phyloP scores from a whole-genome alignment of 2,113 vertebrate species.

The Bostrychus sinensis region DNA sequence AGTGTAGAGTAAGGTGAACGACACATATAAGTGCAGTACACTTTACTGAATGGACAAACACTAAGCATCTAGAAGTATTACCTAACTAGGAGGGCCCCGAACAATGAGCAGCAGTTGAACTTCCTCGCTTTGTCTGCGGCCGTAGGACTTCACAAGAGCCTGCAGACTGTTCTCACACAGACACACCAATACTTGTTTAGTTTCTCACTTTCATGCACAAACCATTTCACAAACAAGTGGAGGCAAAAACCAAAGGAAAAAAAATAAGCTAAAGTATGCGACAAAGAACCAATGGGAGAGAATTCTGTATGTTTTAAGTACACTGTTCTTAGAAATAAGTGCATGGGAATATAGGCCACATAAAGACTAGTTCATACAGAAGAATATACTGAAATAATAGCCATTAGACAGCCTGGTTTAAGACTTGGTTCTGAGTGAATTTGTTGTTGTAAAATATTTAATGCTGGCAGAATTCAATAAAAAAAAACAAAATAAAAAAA shows the following conservation, averaged over 20 bases:
- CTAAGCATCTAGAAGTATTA: slow-evolving; percentile 71
- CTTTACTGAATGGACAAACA: slow-evolving; percentile 54
- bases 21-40: slow-evolving; percentile 53
- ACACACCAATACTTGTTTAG: slow-evolving; percentile 70
- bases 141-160: slow-evolving; percentile 72
- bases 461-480: too few relatives aligned
- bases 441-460: too few relatives aligned
- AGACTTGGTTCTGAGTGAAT: too few relatives aligned
- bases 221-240: slow-evolving; percentile 49
- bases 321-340: too few relatives aligned
- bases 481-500: too few relatives aligned
- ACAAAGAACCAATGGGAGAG: neutral
- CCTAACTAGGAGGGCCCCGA: slow-evolving; percentile 70
- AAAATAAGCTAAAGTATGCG: neutral
- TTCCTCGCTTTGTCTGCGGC: slow-evolving; percentile 82
- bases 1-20: slow-evolving; percentile 46
- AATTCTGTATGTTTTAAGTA: neutral
- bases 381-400: too few relatives aligned
- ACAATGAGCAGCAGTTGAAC: slow-evolving; percentile 80
- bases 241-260: slow-evolving; percentile 20
- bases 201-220: slow-evolving; percentile 68
- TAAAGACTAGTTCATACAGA: too few relatives aligned
- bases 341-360: too few relatives aligned
- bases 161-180: slow-evolving; percentile 75
- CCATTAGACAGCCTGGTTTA: too few relatives aligned